Evolutionary conservation across 92 coral and sea anemone genomes (phyloP).

Genomic region (Siderastrea siderea): DNA sequence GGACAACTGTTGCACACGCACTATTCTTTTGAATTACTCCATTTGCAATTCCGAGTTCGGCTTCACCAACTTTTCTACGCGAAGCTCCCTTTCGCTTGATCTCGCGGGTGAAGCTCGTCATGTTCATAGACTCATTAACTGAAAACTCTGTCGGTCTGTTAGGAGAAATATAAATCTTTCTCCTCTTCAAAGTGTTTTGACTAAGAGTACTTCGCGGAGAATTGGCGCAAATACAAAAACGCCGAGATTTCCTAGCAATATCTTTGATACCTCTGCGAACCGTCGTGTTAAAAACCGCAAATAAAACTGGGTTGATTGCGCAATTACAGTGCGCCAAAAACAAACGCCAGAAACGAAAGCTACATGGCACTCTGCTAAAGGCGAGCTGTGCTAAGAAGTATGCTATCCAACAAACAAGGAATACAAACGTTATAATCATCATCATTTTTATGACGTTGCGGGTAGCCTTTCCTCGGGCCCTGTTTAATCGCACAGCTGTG

Average conservation of each 20-base stretch:
- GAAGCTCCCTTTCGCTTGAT: background rate
- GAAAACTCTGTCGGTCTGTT: background rate
- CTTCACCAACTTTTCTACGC: background rate
- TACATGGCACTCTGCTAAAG: slow-evolving; percentile 26
- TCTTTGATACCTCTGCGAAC: slow-evolving; percentile 49
- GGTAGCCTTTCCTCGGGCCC: slow-evolving; percentile 29
- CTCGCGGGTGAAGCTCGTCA: background rate
- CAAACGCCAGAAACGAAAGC: slow-evolving; percentile 44
- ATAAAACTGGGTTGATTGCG: slow-evolving; percentile 58
- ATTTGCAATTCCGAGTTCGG: slow-evolving; percentile 7
- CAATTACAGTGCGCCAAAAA: slow-evolving; percentile 74
- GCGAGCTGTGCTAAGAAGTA: slow-evolving; percentile 57
- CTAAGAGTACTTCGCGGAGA: background rate
- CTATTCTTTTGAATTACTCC: background rate
- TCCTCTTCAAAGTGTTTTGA: background rate
- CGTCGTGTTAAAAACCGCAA: slow-evolving; percentile 27
- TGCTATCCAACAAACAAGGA: slow-evolving; percentile 63
- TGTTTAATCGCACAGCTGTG: slow-evolving; percentile 12
- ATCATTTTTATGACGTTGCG: slow-evolving; percentile 54
- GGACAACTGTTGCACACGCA: background rate
- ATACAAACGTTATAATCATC: slow-evolving; percentile 41
- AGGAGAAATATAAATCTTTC: background rate
- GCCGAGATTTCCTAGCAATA: background rate
- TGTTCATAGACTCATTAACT: background rate
- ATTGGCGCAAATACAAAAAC: background rate